Evolutionary conservation across 2,797 vertebrate genomes (phyloP), one percentile per base, ranked within the genome.

Genomic region (Pterois miles): DNA sequence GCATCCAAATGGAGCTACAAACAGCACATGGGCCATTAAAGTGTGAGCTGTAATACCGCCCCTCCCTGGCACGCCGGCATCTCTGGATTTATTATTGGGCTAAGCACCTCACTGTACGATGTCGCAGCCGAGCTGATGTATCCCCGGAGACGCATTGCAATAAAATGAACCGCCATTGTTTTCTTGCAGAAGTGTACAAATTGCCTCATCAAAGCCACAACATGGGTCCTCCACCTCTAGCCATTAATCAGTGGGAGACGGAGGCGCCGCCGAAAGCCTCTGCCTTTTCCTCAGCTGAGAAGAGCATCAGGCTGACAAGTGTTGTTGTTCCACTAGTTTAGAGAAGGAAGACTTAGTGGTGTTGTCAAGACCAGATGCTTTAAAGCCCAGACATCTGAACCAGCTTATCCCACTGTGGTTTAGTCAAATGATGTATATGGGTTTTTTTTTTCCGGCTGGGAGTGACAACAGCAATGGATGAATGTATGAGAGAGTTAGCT

Each of bases 121-220:
- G 81, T 8, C 33, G 84, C 64, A 77, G 82, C 71, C 65, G 8
- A 25, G 89, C 86, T 81, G 90, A 89, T 84, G 86, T 78, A 20
- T 92, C 92, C 89, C 90, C 11, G 76, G 90, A 91, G 91, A 89
- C 63, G 8, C 88, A 63, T 75, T 73, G 81, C 90, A 90, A 90
- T 92, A 88, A 92, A 92, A 90, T 79, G 83, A 92, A 93, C 90
- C 88, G 84, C 88, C 83, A 81, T 91, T 87, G 90, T 91, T 92
- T 89, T 90, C 88, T 65, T 25, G 76, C 76, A 65, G 88, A 93
- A 91, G 85, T 84, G 81, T 91, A 92, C 87, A 94, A 94, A 94
- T 91, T 92, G 89, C 90, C 84, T 92, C 90, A 92, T 93, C 92
- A 92, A 87, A 91, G 85, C 86, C 85, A 48, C 92, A 86, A 92